Base-by-base conservation (phyloP, 2,113 vertebrate species). In the Nothocercus nigrocapillus region DNA sequence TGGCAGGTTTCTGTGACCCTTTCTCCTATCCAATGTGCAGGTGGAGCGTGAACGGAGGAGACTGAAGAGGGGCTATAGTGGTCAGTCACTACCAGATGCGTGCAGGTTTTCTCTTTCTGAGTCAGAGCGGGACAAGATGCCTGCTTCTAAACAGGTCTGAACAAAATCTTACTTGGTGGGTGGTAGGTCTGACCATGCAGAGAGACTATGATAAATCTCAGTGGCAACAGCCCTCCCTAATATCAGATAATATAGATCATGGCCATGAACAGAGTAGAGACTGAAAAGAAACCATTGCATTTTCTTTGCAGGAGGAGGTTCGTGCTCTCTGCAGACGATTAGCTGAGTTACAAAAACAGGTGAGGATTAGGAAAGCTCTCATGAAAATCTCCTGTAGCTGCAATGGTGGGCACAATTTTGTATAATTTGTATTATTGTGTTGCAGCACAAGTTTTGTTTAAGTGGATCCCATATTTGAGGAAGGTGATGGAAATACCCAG, bases 41-140 rank as follows among this genome's bases (percentile, higher is more conserved):
- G 98, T 98, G 61, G 98, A 98, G 66, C 44, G 40, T 9, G 97
- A 98, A 36, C 73, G 97, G 70, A 97, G 96, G 86, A 98, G 76
- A 22, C 89, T 98, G 87, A 98, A 96, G 94, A 97, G 86, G 67
- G 63, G 58, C 10, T 53, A 24, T 16, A 36, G 63, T 45, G 69
- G 58, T 70, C 45, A 0, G 18, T 47, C n/a, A 0, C 40, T 89
- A 25, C 58, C 88, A 24, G 42, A 14, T 81, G 32, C 51, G 3
- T 28, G 18, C 13, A 47, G 32, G 30, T 51, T 45, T 47, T 69
- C 80, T 28, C 16, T 70, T 4, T 69, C 44, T 24, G 44, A 83
- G 18, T 72, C 85, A 51, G 54, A 81, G 10, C 75, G 44, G 20
- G 49, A 54, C n/a, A 76, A 88, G 38, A 14, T 36, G 14, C 8